A percentile compares a stretch with the other conserved stretches of the same genome.
Conservation (phyloP, 2,888 invertebrate species). For the Therioaphis trifolii region DNA sequence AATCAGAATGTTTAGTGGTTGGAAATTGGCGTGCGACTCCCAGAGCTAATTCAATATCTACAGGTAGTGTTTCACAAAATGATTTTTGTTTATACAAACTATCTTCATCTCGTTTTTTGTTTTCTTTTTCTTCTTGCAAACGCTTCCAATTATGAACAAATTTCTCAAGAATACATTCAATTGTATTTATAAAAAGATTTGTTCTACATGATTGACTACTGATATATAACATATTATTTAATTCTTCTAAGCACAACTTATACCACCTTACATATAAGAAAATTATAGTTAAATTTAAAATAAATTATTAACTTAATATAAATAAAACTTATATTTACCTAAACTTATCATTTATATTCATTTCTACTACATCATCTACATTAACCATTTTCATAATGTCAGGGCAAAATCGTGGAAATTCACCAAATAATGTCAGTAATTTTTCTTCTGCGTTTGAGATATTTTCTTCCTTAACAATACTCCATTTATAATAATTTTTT, state of each 20-base stretch:
- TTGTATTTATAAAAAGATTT: background rate
- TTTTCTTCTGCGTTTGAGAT: slow-evolving; percentile 9
- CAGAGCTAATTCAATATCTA: slow-evolving; percentile 41
- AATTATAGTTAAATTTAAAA: too few relatives aligned
- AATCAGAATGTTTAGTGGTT: slow-evolving; percentile 44
- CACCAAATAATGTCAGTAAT: slow-evolving; percentile 50
- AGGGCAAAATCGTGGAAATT: slow-evolving; percentile 52
- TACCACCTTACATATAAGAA: slow-evolving; percentile 50
- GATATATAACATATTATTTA: slow-evolving; percentile 54
- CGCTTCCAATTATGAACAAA: slow-evolving; percentile 54
- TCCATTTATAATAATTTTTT: slow-evolving; percentile 52
- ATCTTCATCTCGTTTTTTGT: slow-evolving; percentile 32
- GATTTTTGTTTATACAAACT: slow-evolving; percentile 57
- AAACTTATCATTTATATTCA: slow-evolving; percentile 49
- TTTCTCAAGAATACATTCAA: slow-evolving; percentile 31
- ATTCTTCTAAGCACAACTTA: slow-evolving; percentile 54
- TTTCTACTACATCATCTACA: slow-evolving; percentile 28
- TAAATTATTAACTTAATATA: too few relatives aligned
- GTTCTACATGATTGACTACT: slow-evolving; percentile 14
- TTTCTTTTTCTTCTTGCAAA: slow-evolving; percentile 53
- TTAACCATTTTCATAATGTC: slow-evolving; percentile 44
- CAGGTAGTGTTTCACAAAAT: slow-evolving; percentile 31
- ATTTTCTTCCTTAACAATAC: background rate
- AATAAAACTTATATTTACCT: slow-evolving; percentile 2
- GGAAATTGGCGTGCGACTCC: slow-evolving; percentile 48